Conservation (phyloP, 37 sponge, comb jelly and placozoan genomes). For the Beroe forskalii region DNA sequence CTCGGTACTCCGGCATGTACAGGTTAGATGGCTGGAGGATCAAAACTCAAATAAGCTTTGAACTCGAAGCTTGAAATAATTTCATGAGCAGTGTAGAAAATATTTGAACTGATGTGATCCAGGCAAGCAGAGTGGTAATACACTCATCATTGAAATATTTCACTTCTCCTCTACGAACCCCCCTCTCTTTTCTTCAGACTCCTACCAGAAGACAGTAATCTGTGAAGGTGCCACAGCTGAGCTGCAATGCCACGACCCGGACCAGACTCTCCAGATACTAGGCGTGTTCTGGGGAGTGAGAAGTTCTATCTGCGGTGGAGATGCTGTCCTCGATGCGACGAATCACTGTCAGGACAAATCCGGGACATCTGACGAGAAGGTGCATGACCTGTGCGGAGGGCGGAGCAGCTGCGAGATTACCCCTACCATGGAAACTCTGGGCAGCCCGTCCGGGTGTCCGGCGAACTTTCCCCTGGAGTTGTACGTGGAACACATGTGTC, state of each 20-base stretch:
- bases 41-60: too few species aligned
- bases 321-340: not conserved
- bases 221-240: not conserved
- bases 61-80: too few species aligned
- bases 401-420: not conserved
- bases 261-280: not conserved
- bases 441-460: not conserved
- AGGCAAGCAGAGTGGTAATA: too few species aligned
- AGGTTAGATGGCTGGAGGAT: too few species aligned
- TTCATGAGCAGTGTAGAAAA: too few species aligned
- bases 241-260: not conserved
- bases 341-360: not conserved
- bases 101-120: too few species aligned
- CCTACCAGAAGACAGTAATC: not conserved
- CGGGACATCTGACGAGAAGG: not conserved
- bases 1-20: not conserved
- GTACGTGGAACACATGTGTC: not conserved
- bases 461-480: not conserved
- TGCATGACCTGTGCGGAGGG: not conserved
- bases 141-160: too few species aligned
- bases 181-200: not conserved
- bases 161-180: too few species aligned
- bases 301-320: not conserved
- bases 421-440: not conserved
- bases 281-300: not conserved